Evolutionary conservation across 2,113 vertebrate genomes (phyloP).

Genomic region (Strix uralensis): DNA sequence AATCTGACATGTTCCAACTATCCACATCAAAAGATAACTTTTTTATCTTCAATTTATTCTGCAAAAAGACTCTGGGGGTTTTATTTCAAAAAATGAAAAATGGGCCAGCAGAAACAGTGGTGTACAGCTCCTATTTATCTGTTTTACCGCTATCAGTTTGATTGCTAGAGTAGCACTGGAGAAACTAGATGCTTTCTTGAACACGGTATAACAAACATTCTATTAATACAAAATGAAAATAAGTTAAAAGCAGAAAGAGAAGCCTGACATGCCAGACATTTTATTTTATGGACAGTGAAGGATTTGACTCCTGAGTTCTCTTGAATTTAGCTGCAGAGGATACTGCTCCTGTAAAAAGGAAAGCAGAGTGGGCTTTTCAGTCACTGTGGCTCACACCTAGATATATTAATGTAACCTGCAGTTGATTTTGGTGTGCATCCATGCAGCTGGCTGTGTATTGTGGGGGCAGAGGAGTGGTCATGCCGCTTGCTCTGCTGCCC

Average conservation of each 20-base stretch:
- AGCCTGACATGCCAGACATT: constrained; percentile 33
- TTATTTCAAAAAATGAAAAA: constrained; percentile 79
- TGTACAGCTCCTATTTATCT: constrained; percentile 74
- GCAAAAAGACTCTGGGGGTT: constrained; percentile 72
- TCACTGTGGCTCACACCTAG: fast-evolving
- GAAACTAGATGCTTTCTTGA: constrained; percentile 58
- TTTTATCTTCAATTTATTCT: constrained; percentile 77
- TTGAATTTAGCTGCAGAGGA: neutral
- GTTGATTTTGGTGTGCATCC: neutral
- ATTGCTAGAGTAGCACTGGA: constrained; percentile 57
- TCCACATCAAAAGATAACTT: constrained; percentile 70
- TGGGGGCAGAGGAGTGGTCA: neutral
- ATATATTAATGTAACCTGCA: neutral
- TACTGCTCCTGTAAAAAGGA: neutral
- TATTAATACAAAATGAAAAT: constrained; percentile 57
- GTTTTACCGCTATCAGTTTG: constrained; percentile 72
- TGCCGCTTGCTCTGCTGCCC: fast-evolving
- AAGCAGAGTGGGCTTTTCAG: neutral
- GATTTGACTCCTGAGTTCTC: neutral
- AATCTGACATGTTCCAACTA: constrained; percentile 73
- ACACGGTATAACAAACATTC: constrained; percentile 10
- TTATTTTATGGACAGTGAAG: constrained; percentile 20
- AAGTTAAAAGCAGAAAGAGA: constrained; percentile 53
- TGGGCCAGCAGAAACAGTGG: constrained; percentile 51
- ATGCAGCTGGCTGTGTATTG: neutral